These are phyloP conservation scores for Patella ulyssiponensis DNA, from an alignment of 2,888 invertebrate genomes.

Conservation along the genomic window DNA sequence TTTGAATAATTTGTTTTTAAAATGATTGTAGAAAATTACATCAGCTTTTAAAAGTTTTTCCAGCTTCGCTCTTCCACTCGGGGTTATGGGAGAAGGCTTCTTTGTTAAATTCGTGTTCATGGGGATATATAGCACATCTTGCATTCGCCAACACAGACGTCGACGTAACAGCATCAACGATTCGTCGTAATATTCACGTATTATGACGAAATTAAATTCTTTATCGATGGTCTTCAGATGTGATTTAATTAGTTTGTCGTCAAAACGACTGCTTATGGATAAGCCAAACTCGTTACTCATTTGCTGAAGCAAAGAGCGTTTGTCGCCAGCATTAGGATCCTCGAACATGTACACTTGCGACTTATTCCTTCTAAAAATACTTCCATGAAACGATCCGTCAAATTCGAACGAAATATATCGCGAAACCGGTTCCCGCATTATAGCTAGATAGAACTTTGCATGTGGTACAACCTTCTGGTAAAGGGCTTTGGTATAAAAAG, in stretches of 20 bases:
- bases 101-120: neutral
- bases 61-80: neutral
- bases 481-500: neutral
- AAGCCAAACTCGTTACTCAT: conserved; percentile 3
- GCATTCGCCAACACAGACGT: neutral
- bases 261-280: neutral
- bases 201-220: neutral
- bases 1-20: neutral
- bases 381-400: neutral
- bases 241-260: neutral
- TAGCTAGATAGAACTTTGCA: neutral
- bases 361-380: neutral
- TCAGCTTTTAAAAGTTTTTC: neutral
- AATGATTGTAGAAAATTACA: conserved; percentile 2
- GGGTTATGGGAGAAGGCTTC: neutral
- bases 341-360: neutral
- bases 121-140: neutral
- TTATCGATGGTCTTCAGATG: neutral
- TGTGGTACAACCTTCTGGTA: neutral
- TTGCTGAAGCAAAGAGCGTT: neutral
- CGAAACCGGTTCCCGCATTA: neutral
- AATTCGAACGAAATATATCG: conserved; percentile 8
- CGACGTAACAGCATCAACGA: neutral
- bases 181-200: neutral
- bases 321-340: neutral